Conservation (phyloP, 1,140 invertebrate species). For the Cotesia glomerata region DNA sequence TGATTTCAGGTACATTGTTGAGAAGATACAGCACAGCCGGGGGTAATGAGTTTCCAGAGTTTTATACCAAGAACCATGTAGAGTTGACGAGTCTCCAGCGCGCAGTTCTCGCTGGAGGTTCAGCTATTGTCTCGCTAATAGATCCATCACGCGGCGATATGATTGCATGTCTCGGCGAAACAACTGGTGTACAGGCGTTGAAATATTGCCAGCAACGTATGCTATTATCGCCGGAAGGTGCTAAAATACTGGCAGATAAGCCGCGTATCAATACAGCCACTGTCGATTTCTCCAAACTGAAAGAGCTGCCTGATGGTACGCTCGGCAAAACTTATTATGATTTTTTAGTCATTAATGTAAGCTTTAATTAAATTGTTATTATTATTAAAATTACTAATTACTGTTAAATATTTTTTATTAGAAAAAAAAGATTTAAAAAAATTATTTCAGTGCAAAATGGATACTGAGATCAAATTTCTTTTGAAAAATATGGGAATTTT, state of each 20-base stretch:
- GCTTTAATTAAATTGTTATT: slow-evolving; percentile 20
- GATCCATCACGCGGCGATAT: slow-evolving; percentile 85
- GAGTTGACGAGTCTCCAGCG: slow-evolving; percentile 77
- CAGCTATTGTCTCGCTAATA: slow-evolving; percentile 75
- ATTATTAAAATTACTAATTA: too few relatives aligned
- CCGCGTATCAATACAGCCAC: slow-evolving; percentile 88
- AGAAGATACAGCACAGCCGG: slow-evolving; percentile 16
- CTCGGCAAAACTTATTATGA: slow-evolving; percentile 84
- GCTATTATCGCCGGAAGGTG: slow-evolving; percentile 71
- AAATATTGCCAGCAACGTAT: slow-evolving; percentile 73
- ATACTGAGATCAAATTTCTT: too few relatives aligned
- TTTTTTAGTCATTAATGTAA: slow-evolving; percentile 82
- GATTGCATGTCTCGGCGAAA: slow-evolving; percentile 92
- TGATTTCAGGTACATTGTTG: slow-evolving; percentile 40
- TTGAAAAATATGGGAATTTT: too few relatives aligned
- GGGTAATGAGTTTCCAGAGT: slow-evolving; percentile 56
- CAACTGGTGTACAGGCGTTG: slow-evolving; percentile 78
- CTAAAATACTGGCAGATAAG: slow-evolving; percentile 75
- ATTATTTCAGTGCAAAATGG: too few relatives aligned
- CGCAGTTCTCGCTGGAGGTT: slow-evolving; percentile 77
- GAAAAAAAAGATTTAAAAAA: too few relatives aligned
- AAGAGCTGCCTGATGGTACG: slow-evolving; percentile 76
- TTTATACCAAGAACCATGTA: slow-evolving; percentile 72
- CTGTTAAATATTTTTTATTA: too few relatives aligned
- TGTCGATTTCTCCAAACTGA: slow-evolving; percentile 77